Conservation (phyloP, 64 coral and sea anemone genomes). For the Catalaphyllia jardinei region DNA sequence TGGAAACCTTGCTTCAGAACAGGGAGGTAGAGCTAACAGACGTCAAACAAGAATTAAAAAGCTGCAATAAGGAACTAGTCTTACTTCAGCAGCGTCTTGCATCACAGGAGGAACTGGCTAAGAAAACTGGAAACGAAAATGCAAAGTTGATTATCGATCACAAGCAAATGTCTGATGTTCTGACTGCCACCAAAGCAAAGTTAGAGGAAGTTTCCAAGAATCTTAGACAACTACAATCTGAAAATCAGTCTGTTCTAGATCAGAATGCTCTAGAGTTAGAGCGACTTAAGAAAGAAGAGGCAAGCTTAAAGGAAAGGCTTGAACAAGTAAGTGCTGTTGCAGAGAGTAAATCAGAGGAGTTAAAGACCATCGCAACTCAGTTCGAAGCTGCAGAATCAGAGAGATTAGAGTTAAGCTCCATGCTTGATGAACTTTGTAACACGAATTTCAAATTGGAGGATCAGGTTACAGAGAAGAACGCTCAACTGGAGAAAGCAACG, state of each 20-base stretch:
- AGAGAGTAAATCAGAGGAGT: conserved; percentile 54
- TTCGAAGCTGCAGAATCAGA: conserved; percentile 31
- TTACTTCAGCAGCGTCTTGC: conserved; percentile 27
- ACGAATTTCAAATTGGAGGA: conserved; percentile 40
- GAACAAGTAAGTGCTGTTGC: conserved; percentile 42
- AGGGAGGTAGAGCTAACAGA: conserved; percentile 66
- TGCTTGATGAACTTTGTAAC: conserved; percentile 29
- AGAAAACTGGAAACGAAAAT: conserved; percentile 18
- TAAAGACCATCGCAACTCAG: not conserved
- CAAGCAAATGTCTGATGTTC: conserved; percentile 17
- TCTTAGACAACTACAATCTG: conserved; percentile 48
- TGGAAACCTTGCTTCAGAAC: conserved; percentile 41
- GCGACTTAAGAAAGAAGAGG: conserved; percentile 26
- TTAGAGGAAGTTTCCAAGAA: conserved; percentile 27
- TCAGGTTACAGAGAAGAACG: conserved; percentile 11
- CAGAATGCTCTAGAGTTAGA: conserved; percentile 36
- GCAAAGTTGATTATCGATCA: conserved; percentile 30
- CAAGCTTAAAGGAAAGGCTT: conserved; percentile 36
- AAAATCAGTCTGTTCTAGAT: conserved; percentile 38
- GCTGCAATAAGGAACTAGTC: conserved; percentile 10
- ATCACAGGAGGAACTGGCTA: conserved; percentile 12
- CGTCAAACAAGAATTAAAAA: conserved; percentile 13
- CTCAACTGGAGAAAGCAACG: not conserved
- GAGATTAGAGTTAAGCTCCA: conserved; percentile 37
- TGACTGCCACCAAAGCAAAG: conserved; percentile 30